Conservation (phyloP, 2,797 vertebrate genomes). For the Enoplosus armatus region DNA sequence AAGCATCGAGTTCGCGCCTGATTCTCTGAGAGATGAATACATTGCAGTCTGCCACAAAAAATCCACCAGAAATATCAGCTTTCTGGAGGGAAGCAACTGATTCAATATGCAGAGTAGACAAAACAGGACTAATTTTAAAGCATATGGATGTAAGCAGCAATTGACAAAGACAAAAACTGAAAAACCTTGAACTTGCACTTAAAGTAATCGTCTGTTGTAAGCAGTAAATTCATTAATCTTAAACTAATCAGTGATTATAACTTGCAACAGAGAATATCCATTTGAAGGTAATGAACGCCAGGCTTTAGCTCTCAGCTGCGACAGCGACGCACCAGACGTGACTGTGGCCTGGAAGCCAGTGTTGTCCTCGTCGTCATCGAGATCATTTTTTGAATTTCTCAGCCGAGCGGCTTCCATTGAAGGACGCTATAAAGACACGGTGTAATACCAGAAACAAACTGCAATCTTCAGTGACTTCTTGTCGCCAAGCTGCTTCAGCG, state of each 20-base stretch:
- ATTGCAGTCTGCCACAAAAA: conserved; percentile 24
- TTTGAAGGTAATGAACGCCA: background rate
- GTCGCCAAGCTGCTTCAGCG: conserved; percentile 5
- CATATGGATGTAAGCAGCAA: background rate
- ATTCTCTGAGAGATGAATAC: conserved; percentile 37
- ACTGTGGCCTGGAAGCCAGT: background rate
- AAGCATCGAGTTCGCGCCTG: conserved; percentile 45
- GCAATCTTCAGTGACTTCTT: background rate
- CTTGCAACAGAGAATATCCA: background rate
- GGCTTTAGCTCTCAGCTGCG: background rate
- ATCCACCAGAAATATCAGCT: conserved; percentile 12
- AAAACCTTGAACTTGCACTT: conserved; percentile 2
- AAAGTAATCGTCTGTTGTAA: background rate
- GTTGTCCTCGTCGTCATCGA: background rate
- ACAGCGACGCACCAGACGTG: background rate
- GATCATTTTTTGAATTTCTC: conserved; percentile 7
- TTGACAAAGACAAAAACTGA: conserved; percentile 5
- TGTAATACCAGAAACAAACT: conserved; percentile 24
- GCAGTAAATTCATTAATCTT: background rate
- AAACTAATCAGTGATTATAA: background rate
- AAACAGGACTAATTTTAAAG: conserved; percentile 22
- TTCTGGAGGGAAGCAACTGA: conserved; percentile 25
- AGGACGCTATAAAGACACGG: background rate
- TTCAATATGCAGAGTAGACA: conserved; percentile 34
- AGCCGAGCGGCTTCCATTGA: conserved; percentile 3